Percentiles rank a stretch among this genome's conserved stretches.
phyloP scores from a whole-genome alignment of 2,113 vertebrate genomes.

The Phyllopteryx taeniolatus region DNA sequence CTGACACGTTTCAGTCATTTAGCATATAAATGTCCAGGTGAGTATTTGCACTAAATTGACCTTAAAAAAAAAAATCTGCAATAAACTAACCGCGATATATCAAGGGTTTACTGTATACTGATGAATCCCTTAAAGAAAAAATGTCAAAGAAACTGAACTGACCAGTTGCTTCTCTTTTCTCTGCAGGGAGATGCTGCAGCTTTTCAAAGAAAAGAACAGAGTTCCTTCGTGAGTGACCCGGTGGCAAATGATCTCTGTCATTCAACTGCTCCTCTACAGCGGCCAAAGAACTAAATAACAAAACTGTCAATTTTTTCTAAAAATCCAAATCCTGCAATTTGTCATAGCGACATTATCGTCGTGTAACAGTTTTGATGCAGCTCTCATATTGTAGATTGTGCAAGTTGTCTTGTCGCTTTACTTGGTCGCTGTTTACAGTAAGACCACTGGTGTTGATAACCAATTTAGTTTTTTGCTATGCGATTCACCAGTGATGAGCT shows the following conservation, averaged over 20 bases:
- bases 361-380: too few relatives aligned
- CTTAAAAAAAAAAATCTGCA: too few relatives aligned
- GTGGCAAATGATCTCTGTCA: not conserved
- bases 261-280: not conserved
- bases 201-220: slow-evolving; percentile 78
- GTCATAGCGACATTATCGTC: too few relatives aligned
- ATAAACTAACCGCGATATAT: too few relatives aligned
- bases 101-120: not conserved
- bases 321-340: too few relatives aligned
- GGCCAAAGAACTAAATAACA: not conserved
- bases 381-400: not conserved
- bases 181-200: slow-evolving; percentile 79
- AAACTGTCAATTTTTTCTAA: too few relatives aligned
- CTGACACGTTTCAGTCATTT: too few relatives aligned
- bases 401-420: not conserved
- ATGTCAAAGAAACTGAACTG: not conserved
- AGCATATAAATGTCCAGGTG: too few relatives aligned
- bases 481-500: slow-evolving; percentile 68
- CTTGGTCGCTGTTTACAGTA: not conserved
- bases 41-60: too few relatives aligned
- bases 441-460: not conserved
- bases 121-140: not conserved
- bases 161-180: not conserved
- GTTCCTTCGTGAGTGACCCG: slow-evolving; percentile 80
- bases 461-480: not conserved